Evolutionary conservation across 2,888 invertebrate species (phyloP), one percentile per base, ranked within the genome.

Genomic region (Chymomyza fuscimana): DNA sequence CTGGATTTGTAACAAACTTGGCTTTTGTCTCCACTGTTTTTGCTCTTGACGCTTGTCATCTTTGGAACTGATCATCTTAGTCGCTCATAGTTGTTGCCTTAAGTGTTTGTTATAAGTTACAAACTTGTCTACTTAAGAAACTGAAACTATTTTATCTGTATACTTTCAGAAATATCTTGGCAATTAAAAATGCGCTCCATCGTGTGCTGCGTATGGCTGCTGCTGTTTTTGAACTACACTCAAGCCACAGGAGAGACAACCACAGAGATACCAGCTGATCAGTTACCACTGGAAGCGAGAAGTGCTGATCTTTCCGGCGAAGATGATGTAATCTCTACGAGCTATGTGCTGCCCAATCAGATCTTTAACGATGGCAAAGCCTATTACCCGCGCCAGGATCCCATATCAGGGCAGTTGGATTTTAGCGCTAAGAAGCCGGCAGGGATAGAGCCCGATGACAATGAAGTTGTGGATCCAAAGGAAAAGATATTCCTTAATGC

Each of bases 311-410:
- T 74, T 32, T 89, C 88, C 5, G 90, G 86, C 29, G 91, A 91
- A 52, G 91, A 91, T 15, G 90, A 91, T 12, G 71, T 92, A 2
- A 89, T 91, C 50, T 89, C 91, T 0, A 88, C 82, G 19, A 90
- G 90, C 50, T 92, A 91, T 69, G 89, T 92, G 46, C 76, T 92
- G 9, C 93, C 94, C 15, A 93, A 93, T 81, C 93, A 93, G 81
- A 93, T 94, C 56, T 94, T 95, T 87, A 95, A 95, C 85, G 94
- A 94, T 72, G 95, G 95, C 16, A 94, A 94, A 82, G 95, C 95
- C 0, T 95, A 95, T 85, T 95, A 95, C 69, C 92, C 95, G 6
- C 94, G 94, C 74, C 94, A 94, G 80, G 95, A 95, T 90, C 95
- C 95, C 0, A 88, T 94, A 32, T 95, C 95, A 0, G 95, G 95